Conservation (phyloP, 2,888 invertebrate genomes). For the Mystacides longicornis region DNA sequence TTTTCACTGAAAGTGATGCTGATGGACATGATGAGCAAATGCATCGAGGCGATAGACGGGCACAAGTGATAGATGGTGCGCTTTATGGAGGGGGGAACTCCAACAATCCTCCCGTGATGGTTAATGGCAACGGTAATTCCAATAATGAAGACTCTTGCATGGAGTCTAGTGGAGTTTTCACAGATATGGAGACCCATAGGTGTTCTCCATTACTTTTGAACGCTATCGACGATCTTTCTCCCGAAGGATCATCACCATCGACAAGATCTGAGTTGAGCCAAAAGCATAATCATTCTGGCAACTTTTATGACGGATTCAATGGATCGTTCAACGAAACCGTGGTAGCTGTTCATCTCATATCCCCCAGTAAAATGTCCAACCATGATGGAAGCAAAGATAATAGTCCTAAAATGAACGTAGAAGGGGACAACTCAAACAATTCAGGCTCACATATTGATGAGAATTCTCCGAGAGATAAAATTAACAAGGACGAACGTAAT, state of each 20-base stretch:
- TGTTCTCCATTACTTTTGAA: slow-evolving; percentile 45
- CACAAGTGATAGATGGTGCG: slow-evolving; percentile 84
- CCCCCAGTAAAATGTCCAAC: slow-evolving; percentile 8
- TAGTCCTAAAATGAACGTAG: slow-evolving; percentile 29
- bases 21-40: slow-evolving; percentile 73
- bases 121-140: slow-evolving; percentile 37
- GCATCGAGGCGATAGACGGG: slow-evolving; percentile 63
- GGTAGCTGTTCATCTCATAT: slow-evolving; percentile 14
- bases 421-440: slow-evolving; percentile 15
- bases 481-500: slow-evolving; percentile 46
- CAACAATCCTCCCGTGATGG: slow-evolving; percentile 49
- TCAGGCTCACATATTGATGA: slow-evolving; percentile 26
- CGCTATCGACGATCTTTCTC: slow-evolving; percentile 63
- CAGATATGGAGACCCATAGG: slow-evolving; percentile 69
- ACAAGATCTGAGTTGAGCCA: slow-evolving; percentile 48
- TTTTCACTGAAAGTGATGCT: slow-evolving; percentile 85
- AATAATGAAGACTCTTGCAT: slow-evolving; percentile 65
- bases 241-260: slow-evolving; percentile 54
- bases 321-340: slow-evolving; percentile 20
- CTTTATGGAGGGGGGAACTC: slow-evolving; percentile 69
- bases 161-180: slow-evolving; percentile 86
- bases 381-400: slow-evolving; percentile 12
- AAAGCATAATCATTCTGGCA: slow-evolving; percentile 33
- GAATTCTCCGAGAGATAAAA: slow-evolving; percentile 36
- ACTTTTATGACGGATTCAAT: slow-evolving; percentile 20